phyloP scores from a whole-genome alignment of 2,888 invertebrate genomes.

The Synergus gifuensis region DNA sequence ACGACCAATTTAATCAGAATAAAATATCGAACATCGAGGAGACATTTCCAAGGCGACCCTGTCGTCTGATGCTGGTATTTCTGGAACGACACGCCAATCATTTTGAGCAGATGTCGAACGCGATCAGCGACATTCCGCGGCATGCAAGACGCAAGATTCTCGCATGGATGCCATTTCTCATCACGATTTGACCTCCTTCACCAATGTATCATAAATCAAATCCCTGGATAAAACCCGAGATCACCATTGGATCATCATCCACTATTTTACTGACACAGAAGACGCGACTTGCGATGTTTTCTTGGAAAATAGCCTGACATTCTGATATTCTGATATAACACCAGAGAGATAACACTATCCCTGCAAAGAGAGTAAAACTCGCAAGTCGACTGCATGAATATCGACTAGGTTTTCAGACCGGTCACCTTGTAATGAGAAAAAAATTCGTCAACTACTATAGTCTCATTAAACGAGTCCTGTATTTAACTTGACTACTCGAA shows the following conservation, averaged over 20 bases:
- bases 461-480: neutral
- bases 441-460: neutral
- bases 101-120: constrained; percentile 60
- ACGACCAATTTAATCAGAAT: constrained; percentile 1
- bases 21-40: constrained; percentile 34
- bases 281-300: neutral
- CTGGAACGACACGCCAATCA: constrained; percentile 64
- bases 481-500: neutral
- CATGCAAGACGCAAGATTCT: constrained; percentile 45
- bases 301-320: neutral
- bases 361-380: neutral
- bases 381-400: constrained; percentile 51
- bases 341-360: too few species aligned
- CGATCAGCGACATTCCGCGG: constrained; percentile 59
- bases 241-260: neutral
- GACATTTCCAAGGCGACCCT: constrained; percentile 22
- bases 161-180: constrained; percentile 25
- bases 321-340: neutral
- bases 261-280: neutral
- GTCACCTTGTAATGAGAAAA: neutral
- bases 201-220: constrained; percentile 17
- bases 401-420: constrained; percentile 53
- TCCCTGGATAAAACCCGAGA: neutral
- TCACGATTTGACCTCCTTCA: constrained; percentile 20
- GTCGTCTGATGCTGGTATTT: constrained; percentile 55